Percentiles rank a stretch among this genome's conserved stretches.
phyloP scores from a whole-genome alignment of 2,113 vertebrate species.

The Gallinago media region DNA sequence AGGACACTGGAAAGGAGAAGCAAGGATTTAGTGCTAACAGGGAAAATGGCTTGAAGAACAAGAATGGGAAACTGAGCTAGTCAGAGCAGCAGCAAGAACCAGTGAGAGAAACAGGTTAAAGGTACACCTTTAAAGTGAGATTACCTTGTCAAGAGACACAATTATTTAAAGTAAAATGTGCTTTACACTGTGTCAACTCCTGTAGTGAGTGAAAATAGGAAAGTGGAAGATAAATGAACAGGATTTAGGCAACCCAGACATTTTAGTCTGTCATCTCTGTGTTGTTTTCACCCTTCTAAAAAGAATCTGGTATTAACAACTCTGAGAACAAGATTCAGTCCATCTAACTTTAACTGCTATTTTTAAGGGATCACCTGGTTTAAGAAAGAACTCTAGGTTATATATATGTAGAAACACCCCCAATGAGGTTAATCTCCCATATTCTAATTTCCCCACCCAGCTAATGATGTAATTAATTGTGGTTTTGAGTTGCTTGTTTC shows the following conservation, averaged over 20 bases:
- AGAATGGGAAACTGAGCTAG: not conserved
- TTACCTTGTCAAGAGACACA: not conserved
- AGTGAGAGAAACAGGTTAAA: not conserved
- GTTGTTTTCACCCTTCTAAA: not conserved
- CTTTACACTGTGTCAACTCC: not conserved
- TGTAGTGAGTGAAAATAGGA: not conserved
- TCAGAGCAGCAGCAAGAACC: not conserved
- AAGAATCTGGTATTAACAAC: not conserved
- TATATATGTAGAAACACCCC: not conserved
- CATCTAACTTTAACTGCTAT: not conserved
- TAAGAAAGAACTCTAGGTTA: not conserved
- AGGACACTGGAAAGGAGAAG: not conserved
- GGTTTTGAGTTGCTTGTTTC: not conserved
- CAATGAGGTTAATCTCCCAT: not conserved
- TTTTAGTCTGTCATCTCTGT: not conserved
- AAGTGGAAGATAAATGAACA: not conserved
- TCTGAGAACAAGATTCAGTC: not conserved
- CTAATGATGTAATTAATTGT: not conserved
- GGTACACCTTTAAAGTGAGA: not conserved
- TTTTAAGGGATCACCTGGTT: not conserved
- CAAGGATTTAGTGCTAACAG: not conserved
- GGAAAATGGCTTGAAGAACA: not conserved
- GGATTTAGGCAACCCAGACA: not conserved
- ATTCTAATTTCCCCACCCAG: not conserved
- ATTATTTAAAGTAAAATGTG: not conserved